Conservation (phyloP, 2,888 invertebrate genomes). For the Zhengitettix transpicula region DNA sequence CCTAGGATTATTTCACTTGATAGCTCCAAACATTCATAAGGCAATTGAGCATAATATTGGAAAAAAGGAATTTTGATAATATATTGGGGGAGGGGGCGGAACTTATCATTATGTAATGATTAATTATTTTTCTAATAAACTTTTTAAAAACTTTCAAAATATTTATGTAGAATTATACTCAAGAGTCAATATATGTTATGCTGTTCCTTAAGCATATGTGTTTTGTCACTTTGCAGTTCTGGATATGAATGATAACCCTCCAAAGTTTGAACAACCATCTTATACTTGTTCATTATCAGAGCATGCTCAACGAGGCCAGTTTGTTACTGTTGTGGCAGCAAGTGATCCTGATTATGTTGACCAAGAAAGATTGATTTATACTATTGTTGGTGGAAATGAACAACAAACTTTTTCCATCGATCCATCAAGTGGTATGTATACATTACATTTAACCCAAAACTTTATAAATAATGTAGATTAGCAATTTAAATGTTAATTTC, state of each 20-base stretch:
- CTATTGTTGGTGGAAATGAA: conserved; percentile 68
- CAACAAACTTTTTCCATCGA: conserved; percentile 55
- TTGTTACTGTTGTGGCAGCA: conserved; percentile 74
- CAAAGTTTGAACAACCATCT: conserved; percentile 65
- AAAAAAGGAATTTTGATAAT: too few relatives aligned
- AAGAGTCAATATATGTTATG: background rate
- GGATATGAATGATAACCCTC: conserved; percentile 85
- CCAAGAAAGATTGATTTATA: conserved; percentile 54
- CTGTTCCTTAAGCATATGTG: background rate
- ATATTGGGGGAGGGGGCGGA: background rate
- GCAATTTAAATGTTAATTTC: too few relatives aligned
- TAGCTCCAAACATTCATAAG: too few relatives aligned
- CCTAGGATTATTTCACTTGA: too few relatives aligned
- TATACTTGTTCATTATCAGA: conserved; percentile 64
- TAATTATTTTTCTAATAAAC: background rate
- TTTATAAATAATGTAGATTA: background rate
- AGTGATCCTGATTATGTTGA: conserved; percentile 76
- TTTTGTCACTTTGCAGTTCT: conserved; percentile 37
- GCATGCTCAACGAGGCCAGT: conserved; percentile 70
- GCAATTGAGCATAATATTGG: too few relatives aligned
- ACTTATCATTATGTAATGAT: background rate
- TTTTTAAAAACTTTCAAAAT: background rate
- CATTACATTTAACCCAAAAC: background rate
- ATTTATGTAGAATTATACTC: background rate
- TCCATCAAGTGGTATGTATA: conserved; percentile 28